Conservation (phyloP, 1,140 invertebrate species). For the Adelges cooleyi region DNA sequence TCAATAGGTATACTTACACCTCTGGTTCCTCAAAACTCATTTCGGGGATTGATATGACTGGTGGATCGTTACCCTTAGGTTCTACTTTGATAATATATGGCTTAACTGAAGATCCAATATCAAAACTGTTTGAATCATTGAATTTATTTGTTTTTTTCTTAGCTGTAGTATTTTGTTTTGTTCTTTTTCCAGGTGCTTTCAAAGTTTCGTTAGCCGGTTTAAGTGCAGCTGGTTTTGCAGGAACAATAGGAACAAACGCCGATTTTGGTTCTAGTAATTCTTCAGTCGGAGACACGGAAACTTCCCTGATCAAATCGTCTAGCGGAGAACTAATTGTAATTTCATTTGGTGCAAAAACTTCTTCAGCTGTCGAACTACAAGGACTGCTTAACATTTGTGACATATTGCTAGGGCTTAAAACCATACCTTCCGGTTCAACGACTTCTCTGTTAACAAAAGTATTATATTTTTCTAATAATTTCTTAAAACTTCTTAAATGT, state of each 20-base stretch:
- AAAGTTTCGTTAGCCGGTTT: not conserved
- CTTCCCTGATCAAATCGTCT: constrained; percentile 20
- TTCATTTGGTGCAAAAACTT: constrained; percentile 6
- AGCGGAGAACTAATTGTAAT: constrained; percentile 2
- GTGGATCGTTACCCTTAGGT: not conserved
- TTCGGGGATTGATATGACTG: constrained; percentile 13
- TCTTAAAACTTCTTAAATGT: no score
- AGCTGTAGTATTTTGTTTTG: not conserved
- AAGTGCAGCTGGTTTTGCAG: not conserved
- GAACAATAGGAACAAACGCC: not conserved
- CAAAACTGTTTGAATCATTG: not conserved
- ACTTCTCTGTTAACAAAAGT: not conserved
- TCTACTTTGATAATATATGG: constrained; percentile 7
- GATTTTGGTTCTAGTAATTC: constrained; percentile 11
- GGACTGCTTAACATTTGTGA: constrained; percentile 18
- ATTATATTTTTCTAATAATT: not conserved
- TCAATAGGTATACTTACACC: constrained; percentile 14
- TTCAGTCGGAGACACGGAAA: constrained; percentile 13
- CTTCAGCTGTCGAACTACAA: constrained; percentile 8
- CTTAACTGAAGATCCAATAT: not conserved
- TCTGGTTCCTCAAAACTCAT: not conserved
- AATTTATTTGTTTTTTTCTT: not conserved
- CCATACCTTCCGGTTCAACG: constrained; percentile 2
- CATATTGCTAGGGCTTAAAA: constrained; percentile 12
- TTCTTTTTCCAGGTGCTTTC: not conserved